phyloP scores from a whole-genome alignment of 53 echinoderm and acorn worm species.

The Pentamera pediparva region DNA sequence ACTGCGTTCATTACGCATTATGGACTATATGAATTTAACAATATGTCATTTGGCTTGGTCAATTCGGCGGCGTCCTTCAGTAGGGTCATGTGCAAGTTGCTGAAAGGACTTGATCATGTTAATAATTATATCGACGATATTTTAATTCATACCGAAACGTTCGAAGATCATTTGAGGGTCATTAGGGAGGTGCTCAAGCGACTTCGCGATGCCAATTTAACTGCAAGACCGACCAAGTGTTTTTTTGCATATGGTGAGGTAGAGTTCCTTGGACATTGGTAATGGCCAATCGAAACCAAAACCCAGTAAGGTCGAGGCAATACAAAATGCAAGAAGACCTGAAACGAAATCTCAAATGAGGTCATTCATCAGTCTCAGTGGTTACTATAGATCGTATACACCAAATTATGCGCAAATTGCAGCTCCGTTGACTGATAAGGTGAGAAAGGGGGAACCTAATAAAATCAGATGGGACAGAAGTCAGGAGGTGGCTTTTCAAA shows the following conservation, averaged over 20 bases:
- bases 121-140: background rate
- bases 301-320: constrained; percentile 35
- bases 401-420: constrained; percentile 29
- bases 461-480: background rate
- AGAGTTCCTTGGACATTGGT: constrained; percentile 62
- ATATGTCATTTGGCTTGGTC: constrained; percentile 63
- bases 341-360: constrained; percentile 50
- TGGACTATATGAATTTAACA: constrained; percentile 49
- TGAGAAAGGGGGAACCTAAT: background rate
- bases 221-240: constrained; percentile 48
- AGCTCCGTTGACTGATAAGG: background rate
- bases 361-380: constrained; percentile 49
- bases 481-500: background rate
- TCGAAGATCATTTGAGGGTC: constrained; percentile 45
- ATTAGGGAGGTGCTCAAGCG: constrained; percentile 29
- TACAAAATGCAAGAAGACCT: constrained; percentile 34
- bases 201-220: constrained; percentile 26
- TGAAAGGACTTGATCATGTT: too few species aligned
- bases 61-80: constrained; percentile 55
- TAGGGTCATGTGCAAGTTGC: constrained; percentile 42
- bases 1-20: constrained; percentile 48
- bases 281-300: constrained; percentile 31
- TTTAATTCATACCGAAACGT: constrained; percentile 39
- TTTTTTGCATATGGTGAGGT: constrained; percentile 21
- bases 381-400: constrained; percentile 50